Conservation (phyloP, 2,797 vertebrate genomes). For the Sciaenops ocellatus region DNA sequence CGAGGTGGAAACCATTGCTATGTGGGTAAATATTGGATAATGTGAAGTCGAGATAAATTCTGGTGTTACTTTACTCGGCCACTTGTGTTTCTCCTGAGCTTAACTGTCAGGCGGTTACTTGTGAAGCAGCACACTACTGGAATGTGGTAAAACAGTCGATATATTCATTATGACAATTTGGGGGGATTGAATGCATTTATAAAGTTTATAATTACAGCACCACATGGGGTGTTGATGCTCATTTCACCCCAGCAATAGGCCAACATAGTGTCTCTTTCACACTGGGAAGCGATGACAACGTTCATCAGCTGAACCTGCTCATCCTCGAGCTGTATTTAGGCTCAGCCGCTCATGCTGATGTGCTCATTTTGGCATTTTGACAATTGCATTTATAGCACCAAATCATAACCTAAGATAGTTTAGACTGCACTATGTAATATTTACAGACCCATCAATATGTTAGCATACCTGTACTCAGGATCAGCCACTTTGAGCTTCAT, state of each 20-base stretch:
- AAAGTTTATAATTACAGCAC: no score
- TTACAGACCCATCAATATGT: no score
- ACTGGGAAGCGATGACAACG: no score
- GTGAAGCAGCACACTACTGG: not conserved
- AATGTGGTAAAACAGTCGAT: not conserved
- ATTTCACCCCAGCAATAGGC: not conserved
- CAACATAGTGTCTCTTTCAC: no score
- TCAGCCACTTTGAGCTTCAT: no score
- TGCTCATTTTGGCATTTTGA: not conserved
- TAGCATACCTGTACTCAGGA: no score
- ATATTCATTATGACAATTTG: no score
- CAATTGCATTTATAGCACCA: no score
- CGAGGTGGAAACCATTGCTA: not conserved
- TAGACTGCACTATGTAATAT: not conserved
- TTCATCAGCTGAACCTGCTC: not conserved
- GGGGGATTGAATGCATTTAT: no score
- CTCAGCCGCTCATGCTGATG: not conserved
- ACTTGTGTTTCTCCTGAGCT: not conserved
- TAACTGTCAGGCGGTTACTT: no score
- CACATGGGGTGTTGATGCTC: not conserved
- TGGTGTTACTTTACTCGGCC: no score
- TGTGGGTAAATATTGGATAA: not conserved
- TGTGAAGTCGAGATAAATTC: not conserved
- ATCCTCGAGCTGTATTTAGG: not conserved
- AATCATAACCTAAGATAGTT: no score